Evolutionary conservation across 2,113 vertebrate species (phyloP).

Genomic region (Caranx ignobilis): DNA sequence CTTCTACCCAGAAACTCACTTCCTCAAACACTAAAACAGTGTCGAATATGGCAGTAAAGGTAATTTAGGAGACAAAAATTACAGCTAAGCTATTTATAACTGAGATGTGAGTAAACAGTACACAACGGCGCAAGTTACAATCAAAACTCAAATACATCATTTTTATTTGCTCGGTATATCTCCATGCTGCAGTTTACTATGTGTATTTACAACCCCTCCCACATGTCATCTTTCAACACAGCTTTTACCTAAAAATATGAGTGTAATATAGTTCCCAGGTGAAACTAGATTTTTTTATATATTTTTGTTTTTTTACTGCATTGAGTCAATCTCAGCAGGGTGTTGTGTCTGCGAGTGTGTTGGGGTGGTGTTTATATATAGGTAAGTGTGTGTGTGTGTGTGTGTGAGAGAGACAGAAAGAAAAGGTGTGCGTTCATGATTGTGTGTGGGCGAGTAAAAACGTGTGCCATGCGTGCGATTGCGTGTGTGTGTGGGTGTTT

Average conservation of each 20-base stretch:
- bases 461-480: background rate
- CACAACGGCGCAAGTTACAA: constrained; percentile 44
- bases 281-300: background rate
- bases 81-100: constrained; percentile 58
- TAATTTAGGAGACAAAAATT: constrained; percentile 49
- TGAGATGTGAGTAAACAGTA: constrained; percentile 48
- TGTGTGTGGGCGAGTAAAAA: constrained; percentile 15
- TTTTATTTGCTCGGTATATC: constrained; percentile 68
- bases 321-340: constrained; percentile 30
- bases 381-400: constrained; percentile 17
- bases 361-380: background rate
- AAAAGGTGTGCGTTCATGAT: constrained; percentile 23
- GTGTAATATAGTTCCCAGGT: constrained; percentile 47
- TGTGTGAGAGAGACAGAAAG: background rate
- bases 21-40: background rate
- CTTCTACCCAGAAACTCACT: constrained; percentile 22
- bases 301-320: constrained; percentile 33
- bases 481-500: background rate
- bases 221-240: constrained; percentile 44
- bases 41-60: constrained; percentile 26
- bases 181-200: constrained; percentile 39
- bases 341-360: constrained; percentile 17
- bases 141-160: constrained; percentile 68
- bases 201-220: constrained; percentile 52
- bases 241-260: constrained; percentile 57